Base-by-base conservation (phyloP, 2,113 vertebrate genomes). In the Pachypanchax playfairii region DNA sequence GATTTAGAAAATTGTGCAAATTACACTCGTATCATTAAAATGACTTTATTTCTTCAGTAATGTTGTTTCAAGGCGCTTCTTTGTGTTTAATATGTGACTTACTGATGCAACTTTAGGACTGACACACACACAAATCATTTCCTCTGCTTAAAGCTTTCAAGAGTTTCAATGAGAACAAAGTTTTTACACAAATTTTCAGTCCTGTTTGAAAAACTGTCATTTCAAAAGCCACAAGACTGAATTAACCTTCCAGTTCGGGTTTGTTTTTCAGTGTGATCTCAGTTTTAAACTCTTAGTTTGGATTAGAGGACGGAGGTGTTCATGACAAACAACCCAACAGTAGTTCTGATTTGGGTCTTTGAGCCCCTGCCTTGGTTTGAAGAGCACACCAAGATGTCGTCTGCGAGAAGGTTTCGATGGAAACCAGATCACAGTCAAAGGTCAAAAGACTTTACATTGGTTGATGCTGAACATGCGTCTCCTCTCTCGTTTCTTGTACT, bases 401-500 rank as follows among this genome's bases (percentile, higher is more conserved):
- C 8, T 29, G 9, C 10, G 41, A 38, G 20, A 42, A 50, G n/a
- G 12, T 20, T 41, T 6, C 53, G 21, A 15, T 3, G 18, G 2
- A 44, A 21, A 13, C 9, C n/a, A 21, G 36, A 35, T 65, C 38
- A 44, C 36, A 26, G 60, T 61, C 56, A 44, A 46, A 25, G 51
- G 64, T 93, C 82, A 98, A 70, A 96, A 94, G 75, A 96, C 89
- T 69, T 93, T 95, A 84, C 97, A 99, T 47, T 93, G 93, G 0
- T 95, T 94, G 2, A 96, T 58, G 54, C 92, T 90, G 79, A 97
- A 96, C 62, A 96, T 65, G 35, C 92, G 93, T 48, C 94, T 82
- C 24, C 95, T 87, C 39, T 85, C 91, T 54, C 87, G 90, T 61
- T 89, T 94, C 68, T 87, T 92, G 61, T 88, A 90, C 73, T 94